Evolutionary conservation across 53 echinoderm and acorn worm species (phyloP), one percentile per base, ranked within the genome.

Genomic region (Mesocentrotus franciscanus): DNA sequence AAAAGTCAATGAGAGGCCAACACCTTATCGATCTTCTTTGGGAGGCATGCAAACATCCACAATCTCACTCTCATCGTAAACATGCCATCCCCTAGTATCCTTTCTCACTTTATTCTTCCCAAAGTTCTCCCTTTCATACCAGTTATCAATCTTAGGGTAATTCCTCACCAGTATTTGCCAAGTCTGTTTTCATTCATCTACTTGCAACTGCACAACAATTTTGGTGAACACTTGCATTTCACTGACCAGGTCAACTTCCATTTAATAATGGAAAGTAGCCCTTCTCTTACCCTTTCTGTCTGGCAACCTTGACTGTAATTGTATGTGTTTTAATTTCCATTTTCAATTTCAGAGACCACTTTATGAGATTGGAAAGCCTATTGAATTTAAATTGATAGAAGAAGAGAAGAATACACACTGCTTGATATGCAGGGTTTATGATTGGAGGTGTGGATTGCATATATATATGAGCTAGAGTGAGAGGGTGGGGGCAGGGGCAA

Each of bases 311-410:
- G 81, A 81, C 81, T 42, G 18, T 36, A 42, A 81, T 81, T 81
- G 81, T 81, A 42, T 81, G 81, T 81, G 36, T 56, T 87, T 87
- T 87, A 87, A 87, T 87, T 87, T 87, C 87, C 57, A 87, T 57
- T 87, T 87, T 58, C 58, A 87, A 87, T 87, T 58, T 12, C 6
- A 87, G 12, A 27, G 56, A 87, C 29, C 87, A 87, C 87, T 87
- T 87, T 27, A 13, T 57, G 9, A 87, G 58, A 87, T 58, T 59
- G 58, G 27, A 27, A 29, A 87, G 87, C 58, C 4, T 84, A 84
- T 87, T 4, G 29, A 87, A 87, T 87, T n/a, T 1, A 56, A 58
- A 87, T 87, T 36, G 22, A 39, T 33, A 26, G 29, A 58, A 8
- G 87, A 58, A 87, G 56, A 87, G 56, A 20, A 81, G 49, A 81